Evolutionary conservation across 1,140 invertebrate genomes (phyloP).

Genomic region (Drosophila murphyi): DNA sequence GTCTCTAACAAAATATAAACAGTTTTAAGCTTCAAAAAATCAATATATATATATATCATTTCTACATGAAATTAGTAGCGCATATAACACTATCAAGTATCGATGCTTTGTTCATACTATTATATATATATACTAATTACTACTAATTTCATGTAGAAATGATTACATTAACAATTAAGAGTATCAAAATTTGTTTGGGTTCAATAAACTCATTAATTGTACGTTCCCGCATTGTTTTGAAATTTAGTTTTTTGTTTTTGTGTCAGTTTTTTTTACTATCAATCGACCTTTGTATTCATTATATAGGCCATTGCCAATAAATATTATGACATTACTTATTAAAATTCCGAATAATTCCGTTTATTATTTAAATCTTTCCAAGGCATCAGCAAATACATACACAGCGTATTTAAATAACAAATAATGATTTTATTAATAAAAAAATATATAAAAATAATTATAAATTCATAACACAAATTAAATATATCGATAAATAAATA

Average conservation of each 20-base stretch:
- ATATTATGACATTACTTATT: neutral
- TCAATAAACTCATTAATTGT: slow-evolving; percentile 68
- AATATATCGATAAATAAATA: slow-evolving; percentile 74
- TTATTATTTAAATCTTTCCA: neutral
- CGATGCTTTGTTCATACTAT: no score
- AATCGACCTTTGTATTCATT: slow-evolving; percentile 41
- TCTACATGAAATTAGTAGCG: no score
- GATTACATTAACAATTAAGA: neutral
- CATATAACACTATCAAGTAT: no score
- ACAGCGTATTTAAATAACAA: slow-evolving; percentile 58
- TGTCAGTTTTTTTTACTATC: slow-evolving; percentile 47
- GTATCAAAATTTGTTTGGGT: slow-evolving; percentile 27
- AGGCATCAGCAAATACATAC: neutral
- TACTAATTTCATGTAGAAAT: neutral
- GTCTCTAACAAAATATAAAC: no score
- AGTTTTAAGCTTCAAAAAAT: no score
- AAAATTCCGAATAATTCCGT: neutral
- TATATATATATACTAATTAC: no score
- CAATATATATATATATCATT: no score
- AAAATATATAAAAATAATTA: slow-evolving; percentile 39
- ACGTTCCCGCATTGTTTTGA: slow-evolving; percentile 49
- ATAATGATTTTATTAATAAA: slow-evolving; percentile 67
- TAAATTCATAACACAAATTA: slow-evolving; percentile 62
- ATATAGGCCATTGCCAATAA: slow-evolving; percentile 9
- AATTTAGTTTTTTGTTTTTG: slow-evolving; percentile 23